Base-by-base conservation (phyloP, 2,888 invertebrate genomes). In the Ommatoiulus sabulosus region DNA sequence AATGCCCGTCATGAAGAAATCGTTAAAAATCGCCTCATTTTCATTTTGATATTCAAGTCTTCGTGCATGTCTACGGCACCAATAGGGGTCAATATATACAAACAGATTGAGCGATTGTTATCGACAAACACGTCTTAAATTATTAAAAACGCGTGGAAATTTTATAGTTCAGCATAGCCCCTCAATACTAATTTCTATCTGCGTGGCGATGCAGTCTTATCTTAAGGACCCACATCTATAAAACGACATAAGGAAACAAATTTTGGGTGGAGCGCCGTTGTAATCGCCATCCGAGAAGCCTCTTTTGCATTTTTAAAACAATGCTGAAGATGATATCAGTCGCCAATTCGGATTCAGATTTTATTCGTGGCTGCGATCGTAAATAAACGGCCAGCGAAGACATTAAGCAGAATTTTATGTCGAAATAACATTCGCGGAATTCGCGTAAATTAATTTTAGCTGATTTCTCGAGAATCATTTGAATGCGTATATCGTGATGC, bases 371-470 rank as follows among this genome's bases (percentile, higher is more conserved):
- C 72, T 24, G 6, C 8, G 24, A 24, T 72, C 72, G 72, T 72
- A 72, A 72, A 72, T 72, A 72, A 72, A 20, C 10, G 63, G n/a
- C 63, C 63, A n/a, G 17, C 57, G 57, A 57, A 63, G 72, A 72
- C 72, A 72, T 72, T 72, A 72, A 72, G 20, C 72, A 10, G 24
- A 72, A 20, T 72, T 72, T 72, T 72, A 72, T 72, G 72, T 72
- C 24, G 24, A 72, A 72, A 72, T 72, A 72, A 72, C 72, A 72
- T 72, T 72, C 24, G 72, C 0, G 72, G 72, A 72, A 72, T 72
- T 72, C 72, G 72, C 72, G 72, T 72, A 72, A 72, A 72, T 72
- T 72, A 72, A 72, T 72, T 72, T 72, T 72, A 20, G 72, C 72
- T 24, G 20, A 72, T 72, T 72, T 72, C 20, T 72, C 63, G 7